Evolutionary conservation across 2,888 invertebrate genomes (phyloP), one percentile per base, ranked within the genome.

Genomic region (Drosophila colorata): DNA sequence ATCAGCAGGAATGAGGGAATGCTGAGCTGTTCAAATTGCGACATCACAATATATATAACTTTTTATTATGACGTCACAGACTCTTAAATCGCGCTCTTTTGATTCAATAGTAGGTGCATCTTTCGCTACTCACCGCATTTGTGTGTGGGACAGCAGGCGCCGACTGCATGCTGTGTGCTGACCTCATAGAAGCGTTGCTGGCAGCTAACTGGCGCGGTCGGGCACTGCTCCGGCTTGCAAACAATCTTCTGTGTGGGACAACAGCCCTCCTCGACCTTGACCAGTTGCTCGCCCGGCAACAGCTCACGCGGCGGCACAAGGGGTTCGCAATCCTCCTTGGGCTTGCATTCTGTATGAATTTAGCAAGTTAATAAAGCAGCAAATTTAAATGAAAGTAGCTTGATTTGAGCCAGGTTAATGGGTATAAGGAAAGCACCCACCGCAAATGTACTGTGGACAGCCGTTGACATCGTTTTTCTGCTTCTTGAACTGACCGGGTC

Each of bases 381-480:
- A 6, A 33, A 4, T 13, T 13, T 9, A 13, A 33, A 13, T 13
- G 33, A 11, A 33, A 28, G 2, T 31, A n/a, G n/a, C n/a, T 7
- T 8, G 25, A 28, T 28, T 28, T 28, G 4, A 7, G 25, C 25
- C 25, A 28, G 0, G 8, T 28, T 28, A 28, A 28, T 28, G 2
- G 6, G 7, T 25, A 25, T 25, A 25, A 0, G 9, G 18, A 25
- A 0, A 28, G 14, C 35, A 84, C 93, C 91, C 90, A 96, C 96
- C 94, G 86, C 97, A 97, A 68, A 95, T 93, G 73, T 95, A 96
- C 78, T 95, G 94, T 33, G 94, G 94, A 91, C 97, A 97, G 5
- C 95, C 95, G 78, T 95, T 93, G 0, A 94, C 70, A 31, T 94
- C 94, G 0, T 93, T 94, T 78, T 94, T 94, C 63, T 95, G 92